Percentiles rank a stretch among this genome's conserved stretches.
phyloP scores from a whole-genome alignment of 2,113 vertebrate genomes.

The Lophura nycthemera region DNA sequence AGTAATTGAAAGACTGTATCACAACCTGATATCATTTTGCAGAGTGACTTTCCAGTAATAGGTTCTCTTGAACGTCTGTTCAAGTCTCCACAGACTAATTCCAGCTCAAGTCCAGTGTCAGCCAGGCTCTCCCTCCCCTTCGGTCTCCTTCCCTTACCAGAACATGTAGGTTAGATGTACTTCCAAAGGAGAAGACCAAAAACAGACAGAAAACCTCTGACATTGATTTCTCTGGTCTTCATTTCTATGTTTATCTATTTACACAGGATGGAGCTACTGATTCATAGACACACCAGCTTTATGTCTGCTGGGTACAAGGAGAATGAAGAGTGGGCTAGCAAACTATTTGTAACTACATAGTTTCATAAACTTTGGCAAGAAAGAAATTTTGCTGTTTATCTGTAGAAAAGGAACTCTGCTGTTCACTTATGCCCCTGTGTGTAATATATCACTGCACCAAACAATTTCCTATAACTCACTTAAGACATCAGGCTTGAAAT shows the following conservation, averaged over 20 bases:
- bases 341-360: not conserved
- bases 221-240: not conserved
- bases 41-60: not conserved
- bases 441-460: not conserved
- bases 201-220: not conserved
- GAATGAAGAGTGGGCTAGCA: not conserved
- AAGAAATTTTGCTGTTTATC: not conserved
- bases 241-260: not conserved
- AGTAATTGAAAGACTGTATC: not conserved
- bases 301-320: not conserved
- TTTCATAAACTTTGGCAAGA: not conserved
- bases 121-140: not conserved
- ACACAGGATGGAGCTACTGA: not conserved
- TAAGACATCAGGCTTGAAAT: not conserved
- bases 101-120: not conserved
- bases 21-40: not conserved
- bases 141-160: not conserved
- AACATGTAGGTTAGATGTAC: not conserved
- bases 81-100: not conserved
- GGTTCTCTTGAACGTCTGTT: not conserved
- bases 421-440: not conserved
- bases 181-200: not conserved
- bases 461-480: not conserved
- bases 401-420: not conserved
- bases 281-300: not conserved